Conservation (phyloP, 1,140 invertebrate species). For the Psix sp. region DNA sequence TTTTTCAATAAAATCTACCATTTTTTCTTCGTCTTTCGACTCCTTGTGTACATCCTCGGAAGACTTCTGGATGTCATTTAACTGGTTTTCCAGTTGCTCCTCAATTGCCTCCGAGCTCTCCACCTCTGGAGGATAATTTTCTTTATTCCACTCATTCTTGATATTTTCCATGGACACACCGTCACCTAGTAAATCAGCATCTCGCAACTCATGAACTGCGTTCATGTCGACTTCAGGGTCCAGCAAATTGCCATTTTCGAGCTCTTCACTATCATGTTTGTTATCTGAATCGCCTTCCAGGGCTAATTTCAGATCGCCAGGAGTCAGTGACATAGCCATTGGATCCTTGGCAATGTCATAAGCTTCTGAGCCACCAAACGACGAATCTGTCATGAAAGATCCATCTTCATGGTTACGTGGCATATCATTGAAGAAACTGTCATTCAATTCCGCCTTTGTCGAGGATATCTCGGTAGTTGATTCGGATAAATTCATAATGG, state of each 20-base stretch:
- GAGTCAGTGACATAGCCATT: conserved; percentile 84
- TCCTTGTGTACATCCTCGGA: background rate
- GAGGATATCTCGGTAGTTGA: conserved; percentile 72
- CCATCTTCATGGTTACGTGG: conserved; percentile 61
- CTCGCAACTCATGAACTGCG: conserved; percentile 80
- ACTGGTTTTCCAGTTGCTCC: conserved; percentile 23
- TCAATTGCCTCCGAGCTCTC: conserved; percentile 9
- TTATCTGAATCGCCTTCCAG: conserved; percentile 61
- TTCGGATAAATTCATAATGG: conserved; percentile 5
- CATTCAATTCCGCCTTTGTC: conserved; percentile 76
- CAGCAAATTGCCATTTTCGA: conserved; percentile 11
- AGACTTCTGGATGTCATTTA: conserved; percentile 9
- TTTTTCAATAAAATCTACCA: background rate
- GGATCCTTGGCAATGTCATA: conserved; percentile 76
- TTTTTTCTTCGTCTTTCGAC: background rate
- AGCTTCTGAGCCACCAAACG: conserved; percentile 55
- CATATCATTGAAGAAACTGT: conserved; percentile 68
- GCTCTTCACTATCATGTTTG: conserved; percentile 13
- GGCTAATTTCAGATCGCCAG: conserved; percentile 80
- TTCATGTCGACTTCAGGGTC: conserved; percentile 79
- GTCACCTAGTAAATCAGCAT: conserved; percentile 78
- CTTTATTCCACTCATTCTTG: conserved; percentile 50
- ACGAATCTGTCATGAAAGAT: conserved; percentile 59
- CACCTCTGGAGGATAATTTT: conserved; percentile 25
- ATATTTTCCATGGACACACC: conserved; percentile 59